A percentile compares a stretch with the other conserved stretches of the same genome.
Evolutionary conservation across 1,140 invertebrate genomes (phyloP).

Genomic region (Acromyrmex heyeri): DNA sequence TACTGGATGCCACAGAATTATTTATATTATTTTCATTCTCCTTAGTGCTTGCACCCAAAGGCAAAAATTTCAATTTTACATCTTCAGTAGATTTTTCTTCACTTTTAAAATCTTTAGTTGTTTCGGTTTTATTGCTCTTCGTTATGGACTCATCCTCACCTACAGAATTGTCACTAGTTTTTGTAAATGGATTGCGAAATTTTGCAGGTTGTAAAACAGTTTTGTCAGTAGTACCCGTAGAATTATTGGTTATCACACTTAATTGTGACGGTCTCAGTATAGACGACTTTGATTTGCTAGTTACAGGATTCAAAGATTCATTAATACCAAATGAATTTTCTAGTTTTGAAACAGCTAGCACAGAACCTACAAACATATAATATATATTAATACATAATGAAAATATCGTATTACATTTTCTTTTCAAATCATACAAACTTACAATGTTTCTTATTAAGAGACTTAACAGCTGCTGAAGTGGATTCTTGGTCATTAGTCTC

Average conservation of each 20-base stretch:
- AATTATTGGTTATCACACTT: conserved; percentile 75
- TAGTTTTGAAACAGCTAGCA: conserved; percentile 79
- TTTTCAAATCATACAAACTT: conserved; percentile 40
- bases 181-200: conserved; percentile 82
- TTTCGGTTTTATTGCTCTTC: conserved; percentile 68
- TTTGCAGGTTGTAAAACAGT: conserved; percentile 80
- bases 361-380: conserved; percentile 69
- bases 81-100: conserved; percentile 75
- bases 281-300: conserved; percentile 76
- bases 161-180: conserved; percentile 68
- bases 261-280: conserved; percentile 82
- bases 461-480: conserved; percentile 61
- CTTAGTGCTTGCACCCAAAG: conserved; percentile 78
- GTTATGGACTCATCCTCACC: conserved; percentile 53
- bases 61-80: conserved; percentile 81
- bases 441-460: conserved; percentile 71
- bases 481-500: conserved; percentile 77
- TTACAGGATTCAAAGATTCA: conserved; percentile 71
- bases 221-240: conserved; percentile 66
- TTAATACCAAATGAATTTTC: conserved; percentile 77
- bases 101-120: conserved; percentile 57
- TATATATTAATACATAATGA: background rate
- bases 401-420: background rate
- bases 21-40: conserved; percentile 81
- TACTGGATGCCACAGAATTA: conserved; percentile 78